Percentiles rank a stretch among this genome's conserved stretches.
phyloP scores from a whole-genome alignment of 2,113 vertebrate species.

The Oreotrochilus melanogaster region DNA sequence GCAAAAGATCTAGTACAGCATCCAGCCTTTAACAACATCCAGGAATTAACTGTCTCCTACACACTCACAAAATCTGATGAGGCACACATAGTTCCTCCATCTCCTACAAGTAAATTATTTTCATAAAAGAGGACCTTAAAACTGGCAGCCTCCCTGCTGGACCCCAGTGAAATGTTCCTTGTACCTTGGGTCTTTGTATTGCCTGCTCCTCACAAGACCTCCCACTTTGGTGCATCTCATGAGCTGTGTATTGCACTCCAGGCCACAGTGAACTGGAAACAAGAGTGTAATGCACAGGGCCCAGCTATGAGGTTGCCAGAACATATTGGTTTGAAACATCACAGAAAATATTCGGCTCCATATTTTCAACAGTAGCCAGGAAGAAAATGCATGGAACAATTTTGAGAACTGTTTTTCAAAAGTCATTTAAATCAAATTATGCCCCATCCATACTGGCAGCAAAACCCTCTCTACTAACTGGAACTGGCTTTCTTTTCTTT shows the following conservation, averaged over 20 bases:
- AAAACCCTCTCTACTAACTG: constrained; percentile 55
- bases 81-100: not conserved
- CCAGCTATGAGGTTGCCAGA: constrained; percentile 66
- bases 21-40: not conserved
- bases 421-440: constrained; percentile 77
- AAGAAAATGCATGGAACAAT: constrained; percentile 73
- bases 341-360: constrained; percentile 71
- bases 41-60: not conserved
- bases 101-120: constrained; percentile 26
- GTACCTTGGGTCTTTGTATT: constrained; percentile 45
- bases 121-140: constrained; percentile 38
- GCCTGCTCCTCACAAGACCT: constrained; percentile 55
- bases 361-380: constrained; percentile 73
- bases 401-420: constrained; percentile 71
- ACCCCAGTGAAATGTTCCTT: constrained; percentile 47
- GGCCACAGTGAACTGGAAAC: constrained; percentile 72
- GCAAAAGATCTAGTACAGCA: not conserved
- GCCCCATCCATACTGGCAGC: constrained; percentile 62
- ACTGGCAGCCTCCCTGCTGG: constrained; percentile 62
- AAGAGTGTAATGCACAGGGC: constrained; percentile 57
- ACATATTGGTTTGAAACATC: constrained; percentile 75
- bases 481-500: constrained; percentile 57
- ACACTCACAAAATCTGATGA: not conserved
- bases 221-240: constrained; percentile 73
- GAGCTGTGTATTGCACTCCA: constrained; percentile 65